Conservation (phyloP, 2,888 invertebrate genomes). For the Leucophenga montana region DNA sequence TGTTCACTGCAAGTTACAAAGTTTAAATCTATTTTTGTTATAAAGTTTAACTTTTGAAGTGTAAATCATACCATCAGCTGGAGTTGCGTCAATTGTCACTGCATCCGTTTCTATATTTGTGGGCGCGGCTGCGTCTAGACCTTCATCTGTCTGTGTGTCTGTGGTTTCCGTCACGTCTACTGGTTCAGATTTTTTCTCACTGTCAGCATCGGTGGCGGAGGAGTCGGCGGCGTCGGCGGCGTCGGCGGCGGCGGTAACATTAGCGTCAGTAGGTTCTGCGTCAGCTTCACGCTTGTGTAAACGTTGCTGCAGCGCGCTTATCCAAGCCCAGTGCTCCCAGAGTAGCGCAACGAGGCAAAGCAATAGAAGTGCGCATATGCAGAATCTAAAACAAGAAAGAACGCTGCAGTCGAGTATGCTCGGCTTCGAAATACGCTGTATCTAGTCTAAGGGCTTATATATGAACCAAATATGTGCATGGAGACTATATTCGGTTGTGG, state of each 20-base stretch:
- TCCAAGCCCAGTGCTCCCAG: conserved; percentile 48
- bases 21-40: neutral
- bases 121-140: neutral
- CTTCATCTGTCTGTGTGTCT: conserved; percentile 9
- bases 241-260: neutral
- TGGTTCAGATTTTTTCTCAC: conserved; percentile 25
- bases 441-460: too few species aligned
- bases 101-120: neutral
- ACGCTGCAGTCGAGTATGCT: neutral
- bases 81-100: neutral
- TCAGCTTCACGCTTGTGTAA: conserved; percentile 26
- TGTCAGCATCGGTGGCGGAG: conserved; percentile 6
- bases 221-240: neutral
- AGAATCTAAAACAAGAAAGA: neutral
- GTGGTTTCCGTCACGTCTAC: conserved; percentile 1
- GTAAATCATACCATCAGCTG: neutral
- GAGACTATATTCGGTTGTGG: too few species aligned
- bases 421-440: too few species aligned
- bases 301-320: conserved; percentile 29
- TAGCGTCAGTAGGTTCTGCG: neutral
- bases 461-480: too few species aligned
- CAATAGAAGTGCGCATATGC: neutral
- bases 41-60: neutral
- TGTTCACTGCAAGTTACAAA: neutral
- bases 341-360: conserved; percentile 40